Evolutionary conservation across 2,113 vertebrate species (phyloP), one percentile per base, ranked within the genome.

Genomic region (Morone chrysops): DNA sequence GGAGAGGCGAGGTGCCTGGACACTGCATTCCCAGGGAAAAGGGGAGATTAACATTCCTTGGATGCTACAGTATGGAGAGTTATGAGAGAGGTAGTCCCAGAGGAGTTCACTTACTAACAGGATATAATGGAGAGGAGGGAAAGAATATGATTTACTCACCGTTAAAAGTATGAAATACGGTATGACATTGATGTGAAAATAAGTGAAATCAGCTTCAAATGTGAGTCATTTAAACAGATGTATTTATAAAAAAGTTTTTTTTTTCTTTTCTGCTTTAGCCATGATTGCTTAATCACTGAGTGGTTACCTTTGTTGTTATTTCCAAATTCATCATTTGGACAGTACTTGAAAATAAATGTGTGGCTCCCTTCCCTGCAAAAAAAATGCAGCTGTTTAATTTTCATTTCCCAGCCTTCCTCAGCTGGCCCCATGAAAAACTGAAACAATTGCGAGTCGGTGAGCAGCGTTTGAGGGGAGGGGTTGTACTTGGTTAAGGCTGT

Each of bases 21-120:
- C 82, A 70, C 50, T 63, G 41, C 86, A 83, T 89, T 93, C 85
- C 85, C 86, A 74, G 75, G 83, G 60, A 90, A 87, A 65, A 78
- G 53, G n/a, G 22, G 67, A 86, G 87, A 94, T 93, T 92, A 95
- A 92, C 92, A 94, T 93, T 94, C 91, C 77, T 80, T 0, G 59
- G 61, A 90, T 88, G 78, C 88, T 92, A 73, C 81, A 77, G 82
- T 87, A 83, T 25, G 45, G 78, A 87, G 57, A 78, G 45, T 73
- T 85, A 51, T 79, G 61, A 80, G 65, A 73, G 50, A 63, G n/a
- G 65, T 75, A 17, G 70, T 75, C 80, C 40, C 68, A 54, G 43
- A 48, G 60, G 70, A 70, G 57, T 80, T 82, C 17, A 63, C 9
- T 78, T 56, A 81, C 83, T 63, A 84, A 84, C 87, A 84, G 81